Evolutionary conservation across 1,140 invertebrate genomes (phyloP).

Genomic region (Solenopsis invicta): DNA sequence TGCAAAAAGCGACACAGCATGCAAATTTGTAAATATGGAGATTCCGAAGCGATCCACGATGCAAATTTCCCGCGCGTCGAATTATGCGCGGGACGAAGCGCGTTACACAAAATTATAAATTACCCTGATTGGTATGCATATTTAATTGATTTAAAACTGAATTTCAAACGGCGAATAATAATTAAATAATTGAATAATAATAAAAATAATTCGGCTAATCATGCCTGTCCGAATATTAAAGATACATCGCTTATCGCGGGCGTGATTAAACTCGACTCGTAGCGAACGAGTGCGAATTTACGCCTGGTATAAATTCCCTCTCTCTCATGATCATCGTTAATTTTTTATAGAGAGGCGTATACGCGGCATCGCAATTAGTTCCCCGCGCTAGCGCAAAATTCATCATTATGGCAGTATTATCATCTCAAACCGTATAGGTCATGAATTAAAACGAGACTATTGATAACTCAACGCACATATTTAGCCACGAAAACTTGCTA

Average conservation of each 20-base stretch:
- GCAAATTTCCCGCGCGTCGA: constrained; percentile 41
- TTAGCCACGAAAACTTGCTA: neutral
- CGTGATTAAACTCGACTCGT: constrained; percentile 47
- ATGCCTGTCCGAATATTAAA: constrained; percentile 32
- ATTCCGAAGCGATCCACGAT: constrained; percentile 52
- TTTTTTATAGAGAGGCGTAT: constrained; percentile 24
- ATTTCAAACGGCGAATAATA: constrained; percentile 44
- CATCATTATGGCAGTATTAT: constrained; percentile 48
- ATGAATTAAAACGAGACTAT: constrained; percentile 33
- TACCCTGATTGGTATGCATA: constrained; percentile 34
- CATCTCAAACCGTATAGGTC: constrained; percentile 23
- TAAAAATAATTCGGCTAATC: constrained; percentile 40
- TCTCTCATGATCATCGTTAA: constrained; percentile 43
- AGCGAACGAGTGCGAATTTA: constrained; percentile 22
- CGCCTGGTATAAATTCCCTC: constrained; percentile 19
- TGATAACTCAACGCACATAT: constrained; percentile 15
- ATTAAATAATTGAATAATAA: constrained; percentile 38
- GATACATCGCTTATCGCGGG: constrained; percentile 40
- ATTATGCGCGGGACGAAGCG: constrained; percentile 37
- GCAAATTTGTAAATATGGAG: constrained; percentile 66
- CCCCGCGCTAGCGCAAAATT: constrained; percentile 20
- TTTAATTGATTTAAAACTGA: constrained; percentile 60
- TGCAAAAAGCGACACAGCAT: constrained; percentile 63
- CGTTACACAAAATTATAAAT: constrained; percentile 58
- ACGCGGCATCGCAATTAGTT: constrained; percentile 39